Conservation (phyloP, 1,140 invertebrate genomes). For the Octopus bimaculoides region DNA sequence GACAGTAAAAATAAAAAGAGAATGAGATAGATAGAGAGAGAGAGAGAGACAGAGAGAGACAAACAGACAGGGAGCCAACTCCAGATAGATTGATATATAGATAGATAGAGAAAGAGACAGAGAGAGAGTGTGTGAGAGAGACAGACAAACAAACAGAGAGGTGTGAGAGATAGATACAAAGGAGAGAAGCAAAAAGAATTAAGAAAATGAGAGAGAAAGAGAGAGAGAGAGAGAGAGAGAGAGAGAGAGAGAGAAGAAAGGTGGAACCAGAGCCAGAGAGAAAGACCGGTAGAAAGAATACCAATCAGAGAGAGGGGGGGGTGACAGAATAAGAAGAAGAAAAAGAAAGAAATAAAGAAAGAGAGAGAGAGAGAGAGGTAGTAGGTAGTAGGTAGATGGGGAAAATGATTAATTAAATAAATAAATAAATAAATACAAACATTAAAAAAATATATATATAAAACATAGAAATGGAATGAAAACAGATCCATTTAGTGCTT, state of each 20-base stretch:
- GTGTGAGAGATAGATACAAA: no score
- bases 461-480: no score
- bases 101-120: neutral
- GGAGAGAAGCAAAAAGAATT: no score
- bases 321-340: constrained; percentile 9
- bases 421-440: no score
- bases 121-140: neutral
- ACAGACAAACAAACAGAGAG: neutral
- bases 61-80: neutral
- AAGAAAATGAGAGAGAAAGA: neutral
- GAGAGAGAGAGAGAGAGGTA: constrained; percentile 1
- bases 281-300: neutral
- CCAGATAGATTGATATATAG: neutral
- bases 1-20: constrained; percentile 6
- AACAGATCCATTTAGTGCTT: no score
- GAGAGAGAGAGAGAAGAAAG: constrained; percentile 11
- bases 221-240: constrained; percentile 1
- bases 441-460: no score
- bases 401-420: neutral
- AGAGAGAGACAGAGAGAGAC: constrained; percentile 5
- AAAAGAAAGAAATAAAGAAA: constrained; percentile 12
- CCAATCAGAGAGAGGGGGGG: neutral
- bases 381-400: neutral
- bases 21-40: constrained; percentile 14
- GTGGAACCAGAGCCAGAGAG: neutral